Conservation (phyloP, 2,113 vertebrate genomes). For the Lethenteron camtschaticum region DNA sequence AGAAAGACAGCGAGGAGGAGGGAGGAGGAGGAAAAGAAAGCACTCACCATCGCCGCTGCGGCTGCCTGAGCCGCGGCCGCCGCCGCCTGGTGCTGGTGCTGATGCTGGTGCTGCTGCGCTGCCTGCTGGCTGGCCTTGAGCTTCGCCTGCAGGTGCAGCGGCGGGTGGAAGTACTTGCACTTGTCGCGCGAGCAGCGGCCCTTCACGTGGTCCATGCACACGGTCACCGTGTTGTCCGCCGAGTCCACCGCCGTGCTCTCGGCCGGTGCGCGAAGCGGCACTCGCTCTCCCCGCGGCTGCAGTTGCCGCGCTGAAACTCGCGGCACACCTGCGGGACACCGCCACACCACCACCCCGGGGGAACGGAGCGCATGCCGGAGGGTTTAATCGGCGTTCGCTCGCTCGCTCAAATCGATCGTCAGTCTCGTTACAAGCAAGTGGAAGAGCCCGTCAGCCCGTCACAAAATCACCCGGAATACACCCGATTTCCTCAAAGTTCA, state of each 20-base stretch:
- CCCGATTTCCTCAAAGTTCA: no score
- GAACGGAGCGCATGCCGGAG: no score
- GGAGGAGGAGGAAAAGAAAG: no score
- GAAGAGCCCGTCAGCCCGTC: no score
- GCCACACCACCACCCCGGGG: neutral
- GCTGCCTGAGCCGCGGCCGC: no score
- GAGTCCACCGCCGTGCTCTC: constrained; percentile 84
- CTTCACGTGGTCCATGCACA: constrained; percentile 99
- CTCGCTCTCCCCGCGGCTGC: constrained; percentile 85
- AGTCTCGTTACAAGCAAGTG: no score
- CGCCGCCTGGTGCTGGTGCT: constrained; percentile 56
- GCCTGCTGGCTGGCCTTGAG: constrained; percentile 93
- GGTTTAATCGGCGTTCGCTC: no score
- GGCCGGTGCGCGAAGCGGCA: constrained; percentile 84
- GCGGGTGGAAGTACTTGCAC: constrained; percentile 98
- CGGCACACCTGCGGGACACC: constrained; percentile 56
- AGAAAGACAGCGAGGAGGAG: no score
- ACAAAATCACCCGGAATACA: no score
- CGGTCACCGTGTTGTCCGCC: constrained; percentile 85
- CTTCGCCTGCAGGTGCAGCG: constrained; percentile 87
- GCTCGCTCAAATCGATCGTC: no score
- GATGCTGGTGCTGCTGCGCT: constrained; percentile 51
- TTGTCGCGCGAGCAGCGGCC: constrained; percentile 86
- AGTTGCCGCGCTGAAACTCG: constrained; percentile 91
- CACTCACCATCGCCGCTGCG: no score